These are phyloP conservation scores for Semotilus atromaculatus DNA, from an alignment of 2,797 vertebrate genomes.

Conservation along the genomic window DNA sequence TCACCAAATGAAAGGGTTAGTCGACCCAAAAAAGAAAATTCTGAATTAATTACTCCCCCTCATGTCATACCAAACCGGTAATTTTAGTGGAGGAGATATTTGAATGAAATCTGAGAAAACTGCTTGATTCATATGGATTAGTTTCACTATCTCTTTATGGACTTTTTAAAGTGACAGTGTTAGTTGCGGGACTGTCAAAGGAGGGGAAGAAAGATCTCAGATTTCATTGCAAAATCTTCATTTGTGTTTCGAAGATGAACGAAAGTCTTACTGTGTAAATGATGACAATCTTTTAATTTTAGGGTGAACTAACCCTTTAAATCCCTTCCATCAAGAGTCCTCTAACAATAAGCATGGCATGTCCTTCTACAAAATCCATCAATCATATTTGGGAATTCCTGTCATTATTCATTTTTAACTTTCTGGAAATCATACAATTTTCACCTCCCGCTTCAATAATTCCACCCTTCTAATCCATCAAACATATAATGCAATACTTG, in stretches of 20 bases:
- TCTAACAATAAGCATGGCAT: not conserved
- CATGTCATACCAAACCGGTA: not conserved
- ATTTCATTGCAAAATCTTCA: too few species aligned
- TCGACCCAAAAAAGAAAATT: not conserved
- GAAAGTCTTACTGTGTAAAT: not conserved
- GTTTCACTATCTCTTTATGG: not conserved
- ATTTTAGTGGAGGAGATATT: not conserved
- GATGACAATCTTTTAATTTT: not conserved
- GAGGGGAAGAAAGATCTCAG: not conserved
- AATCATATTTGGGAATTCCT: slow-evolving; percentile 7
- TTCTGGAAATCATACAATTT: not conserved
- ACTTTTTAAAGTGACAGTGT: not conserved
- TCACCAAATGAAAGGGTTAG: not conserved
- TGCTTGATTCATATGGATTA: not conserved
- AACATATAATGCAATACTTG: not conserved
- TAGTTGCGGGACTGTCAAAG: not conserved
- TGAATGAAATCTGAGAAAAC: not conserved
- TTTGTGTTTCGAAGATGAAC: too few species aligned
- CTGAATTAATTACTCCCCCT: not conserved
- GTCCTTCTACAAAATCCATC: not conserved
- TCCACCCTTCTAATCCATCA: not conserved
- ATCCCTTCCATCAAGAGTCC: not conserved
- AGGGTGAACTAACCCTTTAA: not conserved
- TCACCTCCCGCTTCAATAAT: not conserved
- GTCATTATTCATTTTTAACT: not conserved